Evolutionary conservation across 2,797 vertebrate genomes (phyloP), one percentile per base, ranked within the genome.

Genomic region (Gastrophryne carolinensis): DNA sequence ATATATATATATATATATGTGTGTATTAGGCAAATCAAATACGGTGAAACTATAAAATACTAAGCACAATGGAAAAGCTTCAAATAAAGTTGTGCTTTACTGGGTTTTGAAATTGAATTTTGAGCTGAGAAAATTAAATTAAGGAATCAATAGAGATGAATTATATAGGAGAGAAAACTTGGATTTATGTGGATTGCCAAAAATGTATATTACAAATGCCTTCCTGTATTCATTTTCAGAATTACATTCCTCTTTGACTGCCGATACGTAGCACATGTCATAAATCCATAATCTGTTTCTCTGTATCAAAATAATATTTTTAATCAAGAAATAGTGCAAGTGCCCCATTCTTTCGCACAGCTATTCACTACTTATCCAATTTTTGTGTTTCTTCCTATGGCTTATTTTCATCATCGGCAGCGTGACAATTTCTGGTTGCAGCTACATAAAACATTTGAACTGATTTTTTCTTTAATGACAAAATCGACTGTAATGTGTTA

Each of bases 71-170:
- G 50, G 81, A 82, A 79, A 75, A 81, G 68, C 13, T 82, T 80
- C 44, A 78, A 39, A 82, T 62, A 80, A 85, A 86, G 34, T 15
- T 83, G 79, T 84, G 69, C 54, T 83, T 86, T 84, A 58, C 73
- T 80, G 53, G 47, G 32, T 81, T 87, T 84, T 34, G 61, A 88
- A 85, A 83, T 72, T 81, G 81, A 82, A 85, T 76, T 57, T 73
- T 83, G 67, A 26, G 68, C 78, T 78, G 73, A 84, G 63, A 86
- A 81, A 83, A 86, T 83, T 81, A 84, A 80, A 41, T 79, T 82
- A 82, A 79, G 82, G 56, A 41, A 87, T 88, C 84, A 78, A 86
- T 85, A 80, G 12, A 83, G 63, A 80, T 76, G 10, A 71, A 86
- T 87, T 84, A 49, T 84, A 86, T 84, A 75, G 72, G 52, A 72